Evolutionary conservation across 2,113 vertebrate species (phyloP).

Genomic region (Oncorhynchus masou): DNA sequence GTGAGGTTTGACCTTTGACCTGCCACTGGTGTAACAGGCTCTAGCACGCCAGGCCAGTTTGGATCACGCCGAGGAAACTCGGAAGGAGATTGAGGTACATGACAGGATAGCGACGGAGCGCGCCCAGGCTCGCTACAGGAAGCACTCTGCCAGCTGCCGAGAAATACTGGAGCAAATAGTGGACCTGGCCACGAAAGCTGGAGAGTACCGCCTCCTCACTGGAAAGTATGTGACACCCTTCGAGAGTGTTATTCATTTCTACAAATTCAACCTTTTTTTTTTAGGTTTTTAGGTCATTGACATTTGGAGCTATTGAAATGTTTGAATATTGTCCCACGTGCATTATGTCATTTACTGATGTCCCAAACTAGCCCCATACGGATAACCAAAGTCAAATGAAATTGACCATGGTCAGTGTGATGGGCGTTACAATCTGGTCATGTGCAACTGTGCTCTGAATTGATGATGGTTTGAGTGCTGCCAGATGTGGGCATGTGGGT

Average conservation of each 20-base stretch:
- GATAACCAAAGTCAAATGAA: too few species aligned
- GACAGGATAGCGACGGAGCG: slow-evolving; percentile 76
- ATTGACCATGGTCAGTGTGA: too few species aligned
- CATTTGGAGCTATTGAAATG: too few species aligned
- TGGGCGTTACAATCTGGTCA: too few species aligned
- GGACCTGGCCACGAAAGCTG: slow-evolving; percentile 84
- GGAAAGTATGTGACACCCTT: slow-evolving; percentile 77
- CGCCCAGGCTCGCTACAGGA: slow-evolving; percentile 71
- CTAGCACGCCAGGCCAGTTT: slow-evolving; percentile 80
- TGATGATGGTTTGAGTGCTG: too few species aligned
- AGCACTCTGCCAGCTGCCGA: slow-evolving; percentile 79
- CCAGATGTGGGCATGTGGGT: too few species aligned
- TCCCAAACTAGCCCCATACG: too few species aligned
- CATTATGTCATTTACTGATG: too few species aligned
- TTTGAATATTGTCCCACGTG: too few species aligned
- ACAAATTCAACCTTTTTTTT: too few species aligned
- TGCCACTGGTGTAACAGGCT: slow-evolving; percentile 68
- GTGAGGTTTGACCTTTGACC: neutral
- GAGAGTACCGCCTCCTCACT: slow-evolving; percentile 82
- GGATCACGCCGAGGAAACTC: slow-evolving; percentile 75
- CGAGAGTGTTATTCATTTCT: neutral
- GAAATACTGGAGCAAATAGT: slow-evolving; percentile 82
- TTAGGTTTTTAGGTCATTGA: too few species aligned
- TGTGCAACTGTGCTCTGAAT: too few species aligned
- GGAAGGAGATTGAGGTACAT: slow-evolving; percentile 74